A percentile compares a stretch with the other conserved stretches of the same genome.
Conservation (phyloP, 2,797 vertebrate species). For the Poeciliopsis turneri region DNA sequence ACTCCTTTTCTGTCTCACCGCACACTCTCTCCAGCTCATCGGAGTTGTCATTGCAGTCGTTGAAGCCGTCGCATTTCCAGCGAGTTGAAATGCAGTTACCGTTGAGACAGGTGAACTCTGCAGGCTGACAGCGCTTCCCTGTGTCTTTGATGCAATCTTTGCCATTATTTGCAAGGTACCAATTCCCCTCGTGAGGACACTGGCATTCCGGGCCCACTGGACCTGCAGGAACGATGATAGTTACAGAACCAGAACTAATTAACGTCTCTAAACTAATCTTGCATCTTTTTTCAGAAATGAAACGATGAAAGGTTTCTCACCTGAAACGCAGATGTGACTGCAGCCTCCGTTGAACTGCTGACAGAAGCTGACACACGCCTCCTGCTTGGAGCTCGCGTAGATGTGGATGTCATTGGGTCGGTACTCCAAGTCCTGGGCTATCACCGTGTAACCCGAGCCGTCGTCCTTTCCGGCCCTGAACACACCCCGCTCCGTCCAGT, state of each 20-base stretch:
- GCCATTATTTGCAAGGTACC: constrained; percentile 90
- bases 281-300: neutral
- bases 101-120: constrained; percentile 90
- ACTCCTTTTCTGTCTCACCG: constrained; percentile 72
- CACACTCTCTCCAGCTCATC: constrained; percentile 92
- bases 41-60: constrained; percentile 87
- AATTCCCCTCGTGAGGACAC: constrained; percentile 88
- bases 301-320: constrained; percentile 68
- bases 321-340: constrained; percentile 90
- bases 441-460: constrained; percentile 83
- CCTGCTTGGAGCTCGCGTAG: constrained; percentile 82
- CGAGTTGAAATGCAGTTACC: constrained; percentile 82
- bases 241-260: constrained; percentile 18
- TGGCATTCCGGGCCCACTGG: constrained; percentile 92
- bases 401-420: constrained; percentile 87
- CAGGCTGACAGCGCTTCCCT: constrained; percentile 81
- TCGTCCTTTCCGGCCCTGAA: constrained; percentile 91
- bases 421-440: constrained; percentile 81
- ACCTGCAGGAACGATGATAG: constrained; percentile 73
- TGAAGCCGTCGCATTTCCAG: constrained; percentile 87
- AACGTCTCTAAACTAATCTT: neutral
- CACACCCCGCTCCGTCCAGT: constrained; percentile 85
- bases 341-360: constrained; percentile 94
- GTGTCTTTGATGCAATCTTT: constrained; percentile 90
- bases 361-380: constrained; percentile 88